Conservation (phyloP, 2,113 vertebrate genomes). For the Narcine bancroftii region DNA sequence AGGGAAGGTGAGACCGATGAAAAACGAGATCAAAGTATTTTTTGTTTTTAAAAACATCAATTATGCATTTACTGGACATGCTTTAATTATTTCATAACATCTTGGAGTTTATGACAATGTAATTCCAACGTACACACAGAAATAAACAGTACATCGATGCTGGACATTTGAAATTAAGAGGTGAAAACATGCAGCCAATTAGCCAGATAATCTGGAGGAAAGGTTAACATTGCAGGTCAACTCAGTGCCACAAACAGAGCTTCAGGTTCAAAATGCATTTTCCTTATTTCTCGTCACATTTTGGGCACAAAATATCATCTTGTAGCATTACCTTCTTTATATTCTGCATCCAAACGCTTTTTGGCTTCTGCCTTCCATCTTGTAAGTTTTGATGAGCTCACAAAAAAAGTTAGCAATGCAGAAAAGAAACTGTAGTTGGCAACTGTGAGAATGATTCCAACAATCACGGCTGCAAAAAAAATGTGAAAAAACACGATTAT, state of each 20-base stretch:
- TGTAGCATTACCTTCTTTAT: slow-evolving; percentile 78
- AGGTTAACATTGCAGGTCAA: too few species aligned
- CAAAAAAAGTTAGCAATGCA: slow-evolving; percentile 77
- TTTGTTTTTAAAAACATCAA: too few species aligned
- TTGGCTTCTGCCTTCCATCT: slow-evolving; percentile 78
- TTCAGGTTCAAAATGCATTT: background rate
- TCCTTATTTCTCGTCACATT: background rate
- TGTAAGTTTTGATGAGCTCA: slow-evolving; percentile 85
- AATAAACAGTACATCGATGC: too few species aligned
- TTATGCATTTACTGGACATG: background rate
- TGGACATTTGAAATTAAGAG: too few species aligned
- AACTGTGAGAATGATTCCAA: slow-evolving; percentile 84
- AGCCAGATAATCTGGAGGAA: too few species aligned
- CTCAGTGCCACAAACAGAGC: background rate
- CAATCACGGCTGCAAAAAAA: slow-evolving; percentile 65
- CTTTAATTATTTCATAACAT: too few species aligned
- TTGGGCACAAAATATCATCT: background rate
- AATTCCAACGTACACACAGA: background rate
- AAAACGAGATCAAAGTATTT: background rate
- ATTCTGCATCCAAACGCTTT: slow-evolving; percentile 79
- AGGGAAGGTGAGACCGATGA: background rate
- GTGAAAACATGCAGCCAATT: too few species aligned
- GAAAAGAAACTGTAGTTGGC: slow-evolving; percentile 92
- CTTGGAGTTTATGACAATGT: background rate
- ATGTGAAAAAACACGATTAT: background rate